These are phyloP conservation scores for Mantis religiosa DNA, from an alignment of 2,888 invertebrate genomes.

Conservation along the genomic window DNA sequence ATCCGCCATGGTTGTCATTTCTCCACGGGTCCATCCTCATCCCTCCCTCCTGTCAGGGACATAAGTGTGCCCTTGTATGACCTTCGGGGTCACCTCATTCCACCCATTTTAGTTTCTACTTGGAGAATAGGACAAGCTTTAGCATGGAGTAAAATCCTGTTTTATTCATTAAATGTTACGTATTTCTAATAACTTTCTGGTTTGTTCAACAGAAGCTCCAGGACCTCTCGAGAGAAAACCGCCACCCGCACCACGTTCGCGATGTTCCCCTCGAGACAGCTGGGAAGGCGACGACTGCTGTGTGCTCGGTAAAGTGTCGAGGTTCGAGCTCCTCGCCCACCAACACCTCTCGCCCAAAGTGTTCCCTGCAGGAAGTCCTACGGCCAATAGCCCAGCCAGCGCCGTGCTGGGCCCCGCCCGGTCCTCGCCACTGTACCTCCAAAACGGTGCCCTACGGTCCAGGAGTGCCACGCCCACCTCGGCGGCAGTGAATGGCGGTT, in stretches of 20 bases:
- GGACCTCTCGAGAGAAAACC: slow-evolving; percentile 53
- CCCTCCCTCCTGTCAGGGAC: too few species aligned
- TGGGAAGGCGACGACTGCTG: slow-evolving; percentile 53
- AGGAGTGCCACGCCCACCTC: slow-evolving; percentile 14
- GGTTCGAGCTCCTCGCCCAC: slow-evolving; percentile 73
- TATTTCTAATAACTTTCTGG: too few species aligned
- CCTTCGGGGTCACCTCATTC: too few species aligned
- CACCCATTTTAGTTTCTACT: too few species aligned
- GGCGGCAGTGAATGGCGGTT: background rate
- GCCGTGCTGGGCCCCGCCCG: slow-evolving; percentile 61
- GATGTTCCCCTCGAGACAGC: slow-evolving; percentile 54
- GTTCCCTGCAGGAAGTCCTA: slow-evolving; percentile 71
- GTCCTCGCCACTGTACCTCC: background rate
- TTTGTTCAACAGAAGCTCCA: background rate
- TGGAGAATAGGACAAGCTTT: too few species aligned
- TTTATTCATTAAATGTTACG: too few species aligned
- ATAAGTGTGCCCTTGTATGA: too few species aligned
- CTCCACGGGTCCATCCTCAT: too few species aligned
- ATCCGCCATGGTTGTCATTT: too few species aligned
- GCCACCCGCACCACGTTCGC: slow-evolving; percentile 51
- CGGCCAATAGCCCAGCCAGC: slow-evolving; percentile 77
- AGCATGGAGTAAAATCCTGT: too few species aligned
- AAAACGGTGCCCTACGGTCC: background rate
- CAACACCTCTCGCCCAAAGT: slow-evolving; percentile 67
- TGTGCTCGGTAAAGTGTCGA: slow-evolving; percentile 72